phyloP scores from a whole-genome alignment of 2,888 invertebrate genomes.

The Diloba caeruleocephala region DNA sequence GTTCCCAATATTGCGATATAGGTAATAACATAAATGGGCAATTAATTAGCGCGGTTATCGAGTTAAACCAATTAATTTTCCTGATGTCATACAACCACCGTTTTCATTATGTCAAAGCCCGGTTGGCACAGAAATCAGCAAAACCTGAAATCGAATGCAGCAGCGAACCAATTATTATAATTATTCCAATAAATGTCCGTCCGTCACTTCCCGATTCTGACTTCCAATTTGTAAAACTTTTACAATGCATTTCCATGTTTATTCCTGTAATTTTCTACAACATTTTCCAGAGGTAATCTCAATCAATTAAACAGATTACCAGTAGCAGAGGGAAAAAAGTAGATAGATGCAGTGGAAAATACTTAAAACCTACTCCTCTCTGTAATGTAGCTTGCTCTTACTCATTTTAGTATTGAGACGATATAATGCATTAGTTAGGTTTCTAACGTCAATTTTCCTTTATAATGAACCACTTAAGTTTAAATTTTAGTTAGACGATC shows the following conservation, averaged over 20 bases:
- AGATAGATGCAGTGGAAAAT: too few species aligned
- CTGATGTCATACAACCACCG: constrained; percentile 23
- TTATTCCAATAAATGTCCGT: constrained; percentile 15
- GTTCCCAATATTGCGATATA: background rate
- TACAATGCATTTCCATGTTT: constrained; percentile 8
- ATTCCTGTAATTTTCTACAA: too few species aligned
- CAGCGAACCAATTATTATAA: constrained; percentile 1
- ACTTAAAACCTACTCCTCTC: too few species aligned
- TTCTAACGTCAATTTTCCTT: too few species aligned
- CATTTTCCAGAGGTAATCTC: too few species aligned
- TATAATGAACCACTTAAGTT: too few species aligned
- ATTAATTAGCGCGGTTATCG: constrained; percentile 39
- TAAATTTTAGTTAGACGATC: too few species aligned
- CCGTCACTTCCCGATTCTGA: constrained; percentile 3
- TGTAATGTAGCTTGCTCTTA: too few species aligned
- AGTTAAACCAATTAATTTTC: constrained; percentile 36
- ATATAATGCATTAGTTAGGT: too few species aligned
- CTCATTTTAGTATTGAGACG: too few species aligned
- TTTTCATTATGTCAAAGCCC: constrained; percentile 31
- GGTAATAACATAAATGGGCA: constrained; percentile 23
- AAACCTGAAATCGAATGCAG: constrained; percentile 25
- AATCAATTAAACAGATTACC: too few species aligned
- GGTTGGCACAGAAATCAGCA: constrained; percentile 11
- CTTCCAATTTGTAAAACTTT: constrained; percentile 7
- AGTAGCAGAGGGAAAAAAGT: too few species aligned